These are phyloP conservation scores for Phaetusa simplex DNA, from an alignment of 2,113 vertebrate genomes.

Conservation along the genomic window DNA sequence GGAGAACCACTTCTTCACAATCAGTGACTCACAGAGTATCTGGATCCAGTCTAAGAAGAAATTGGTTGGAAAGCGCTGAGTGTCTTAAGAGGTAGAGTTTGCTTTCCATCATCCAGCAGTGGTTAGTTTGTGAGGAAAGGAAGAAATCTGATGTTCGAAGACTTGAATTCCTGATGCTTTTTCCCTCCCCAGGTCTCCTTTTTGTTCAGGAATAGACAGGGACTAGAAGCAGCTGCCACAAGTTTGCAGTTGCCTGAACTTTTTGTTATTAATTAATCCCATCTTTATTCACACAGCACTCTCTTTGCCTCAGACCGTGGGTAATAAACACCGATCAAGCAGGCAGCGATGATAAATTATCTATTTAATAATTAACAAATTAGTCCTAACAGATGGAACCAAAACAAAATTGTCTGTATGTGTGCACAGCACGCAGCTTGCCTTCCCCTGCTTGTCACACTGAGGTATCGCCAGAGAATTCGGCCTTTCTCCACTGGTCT, in stretches of 20 bases:
- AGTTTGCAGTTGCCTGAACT: slow-evolving; percentile 50
- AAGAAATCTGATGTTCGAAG: neutral
- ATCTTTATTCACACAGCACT: slow-evolving; percentile 66
- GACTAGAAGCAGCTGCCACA: neutral
- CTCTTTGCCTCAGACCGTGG: slow-evolving; percentile 58
- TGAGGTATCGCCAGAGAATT: neutral
- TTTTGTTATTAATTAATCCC: slow-evolving; percentile 72
- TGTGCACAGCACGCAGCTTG: neutral
- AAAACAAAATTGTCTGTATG: slow-evolving; percentile 65
- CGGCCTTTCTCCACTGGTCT: neutral
- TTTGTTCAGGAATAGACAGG: neutral
- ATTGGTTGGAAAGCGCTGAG: neutral
- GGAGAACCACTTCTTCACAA: neutral
- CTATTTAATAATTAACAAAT: slow-evolving; percentile 79
- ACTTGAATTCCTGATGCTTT: neutral
- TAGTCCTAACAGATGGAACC: slow-evolving; percentile 75
- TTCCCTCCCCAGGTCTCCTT: neutral
- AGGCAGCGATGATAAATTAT: slow-evolving; percentile 72
- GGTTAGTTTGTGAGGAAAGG: neutral
- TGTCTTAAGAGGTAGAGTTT: neutral
- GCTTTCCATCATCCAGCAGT: neutral
- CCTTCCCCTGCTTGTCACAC: neutral
- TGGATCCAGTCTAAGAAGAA: neutral
- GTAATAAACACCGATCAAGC: slow-evolving; percentile 73
- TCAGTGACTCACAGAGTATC: neutral